These are phyloP conservation scores for Tylochromis polylepis DNA, from an alignment of 2,113 vertebrate species.

Conservation along the genomic window DNA sequence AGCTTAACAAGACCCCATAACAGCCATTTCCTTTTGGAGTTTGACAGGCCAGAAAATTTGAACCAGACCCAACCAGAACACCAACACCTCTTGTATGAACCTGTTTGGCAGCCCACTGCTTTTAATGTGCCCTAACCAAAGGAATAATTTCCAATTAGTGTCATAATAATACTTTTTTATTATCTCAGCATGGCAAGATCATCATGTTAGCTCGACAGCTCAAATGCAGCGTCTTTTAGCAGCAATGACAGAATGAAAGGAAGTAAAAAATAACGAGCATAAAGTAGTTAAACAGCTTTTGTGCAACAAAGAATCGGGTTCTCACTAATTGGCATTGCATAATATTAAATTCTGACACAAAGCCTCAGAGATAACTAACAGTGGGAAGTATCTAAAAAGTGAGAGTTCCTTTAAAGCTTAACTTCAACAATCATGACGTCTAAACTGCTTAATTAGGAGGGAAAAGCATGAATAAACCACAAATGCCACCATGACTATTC, in stretches of 20 bases:
- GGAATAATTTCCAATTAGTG: neutral
- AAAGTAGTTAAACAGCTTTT: neutral
- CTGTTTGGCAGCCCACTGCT: neutral
- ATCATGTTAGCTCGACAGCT: neutral
- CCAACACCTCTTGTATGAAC: neutral
- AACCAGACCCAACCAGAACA: neutral
- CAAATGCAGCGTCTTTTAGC: neutral
- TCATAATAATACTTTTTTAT: neutral
- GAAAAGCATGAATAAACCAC: neutral
- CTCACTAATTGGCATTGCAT: neutral
- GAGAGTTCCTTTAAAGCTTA: neutral
- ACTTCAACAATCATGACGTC: neutral
- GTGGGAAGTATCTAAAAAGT: neutral
- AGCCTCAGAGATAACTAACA: neutral
- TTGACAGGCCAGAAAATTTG: neutral
- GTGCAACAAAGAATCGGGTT: neutral
- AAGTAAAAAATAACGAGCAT: neutral
- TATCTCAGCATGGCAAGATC: neutral
- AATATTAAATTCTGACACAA: neutral
- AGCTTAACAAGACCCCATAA: constrained; percentile 1
- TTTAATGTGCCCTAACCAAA: constrained; percentile 6
- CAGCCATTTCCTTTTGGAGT: constrained; percentile 16
- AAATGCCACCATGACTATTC: neutral
- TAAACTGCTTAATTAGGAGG: neutral
- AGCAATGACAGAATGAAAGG: neutral